These are phyloP conservation scores for Drosophila auraria DNA, from an alignment of 1,140 invertebrate species.

Conservation along the genomic window DNA sequence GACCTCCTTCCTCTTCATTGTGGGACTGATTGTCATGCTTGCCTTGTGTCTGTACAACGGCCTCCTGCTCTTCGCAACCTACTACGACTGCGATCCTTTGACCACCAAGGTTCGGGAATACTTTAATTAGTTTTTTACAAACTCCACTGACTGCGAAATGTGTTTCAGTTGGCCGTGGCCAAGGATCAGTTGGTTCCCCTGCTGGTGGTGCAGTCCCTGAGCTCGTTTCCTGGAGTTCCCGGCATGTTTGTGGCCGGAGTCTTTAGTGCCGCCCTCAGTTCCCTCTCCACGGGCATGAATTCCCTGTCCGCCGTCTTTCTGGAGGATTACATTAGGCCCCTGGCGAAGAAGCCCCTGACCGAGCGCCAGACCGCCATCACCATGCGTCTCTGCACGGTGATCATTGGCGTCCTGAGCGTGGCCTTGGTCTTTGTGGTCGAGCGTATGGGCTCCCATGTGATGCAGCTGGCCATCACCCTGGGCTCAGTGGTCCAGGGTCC, in stretches of 20 bases:
- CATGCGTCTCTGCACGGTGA: slow-evolving; percentile 89
- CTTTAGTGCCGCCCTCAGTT: slow-evolving; percentile 95
- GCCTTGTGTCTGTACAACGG: slow-evolving; percentile 90
- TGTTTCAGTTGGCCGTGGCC: slow-evolving; percentile 87
- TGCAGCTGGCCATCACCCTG: slow-evolving; percentile 90
- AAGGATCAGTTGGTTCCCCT: slow-evolving; percentile 91
- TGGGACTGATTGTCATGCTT: slow-evolving; percentile 87
- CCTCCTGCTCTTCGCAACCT: slow-evolving; percentile 93
- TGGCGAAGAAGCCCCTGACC: slow-evolving; percentile 87
- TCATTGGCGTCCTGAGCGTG: slow-evolving; percentile 89
- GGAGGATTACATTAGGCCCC: slow-evolving; percentile 91
- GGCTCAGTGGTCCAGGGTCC: slow-evolving; percentile 91
- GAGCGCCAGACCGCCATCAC: slow-evolving; percentile 88
- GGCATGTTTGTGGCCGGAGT: slow-evolving; percentile 94
- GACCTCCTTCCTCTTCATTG: slow-evolving; percentile 89
- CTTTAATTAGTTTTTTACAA: neutral
- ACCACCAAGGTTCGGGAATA: slow-evolving; percentile 86
- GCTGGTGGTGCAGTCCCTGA: slow-evolving; percentile 92
- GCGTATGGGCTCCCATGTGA: slow-evolving; percentile 88
- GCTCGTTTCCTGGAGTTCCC: slow-evolving; percentile 90
- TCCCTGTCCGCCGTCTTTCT: slow-evolving; percentile 95
- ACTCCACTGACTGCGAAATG: neutral
- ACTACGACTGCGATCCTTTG: slow-evolving; percentile 94
- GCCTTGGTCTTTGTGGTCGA: slow-evolving; percentile 90
- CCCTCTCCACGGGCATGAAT: slow-evolving; percentile 96